Evolutionary conservation across 1,140 invertebrate species (phyloP).

Genomic region (Lutraria rhynchaena): DNA sequence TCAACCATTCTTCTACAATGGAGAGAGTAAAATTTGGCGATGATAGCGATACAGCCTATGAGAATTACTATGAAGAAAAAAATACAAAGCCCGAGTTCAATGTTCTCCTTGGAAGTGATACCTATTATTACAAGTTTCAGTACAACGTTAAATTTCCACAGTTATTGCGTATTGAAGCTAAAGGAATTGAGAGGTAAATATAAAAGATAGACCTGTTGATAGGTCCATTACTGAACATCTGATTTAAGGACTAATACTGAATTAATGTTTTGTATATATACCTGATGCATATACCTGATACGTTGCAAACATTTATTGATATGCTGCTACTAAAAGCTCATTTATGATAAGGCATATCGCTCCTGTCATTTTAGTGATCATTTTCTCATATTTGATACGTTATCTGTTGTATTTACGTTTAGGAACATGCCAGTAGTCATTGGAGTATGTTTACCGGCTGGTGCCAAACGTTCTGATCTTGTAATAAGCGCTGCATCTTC

Average conservation of each 20-base stretch:
- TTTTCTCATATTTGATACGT: too few species aligned
- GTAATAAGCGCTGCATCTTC: not conserved
- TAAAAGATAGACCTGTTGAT: too few species aligned
- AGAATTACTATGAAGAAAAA: not conserved
- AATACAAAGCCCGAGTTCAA: not conserved
- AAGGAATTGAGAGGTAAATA: not conserved
- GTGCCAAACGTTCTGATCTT: not conserved
- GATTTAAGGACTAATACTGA: too few species aligned
- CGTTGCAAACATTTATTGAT: too few species aligned
- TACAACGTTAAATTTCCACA: not conserved
- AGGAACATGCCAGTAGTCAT: not conserved
- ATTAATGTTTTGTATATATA: too few species aligned
- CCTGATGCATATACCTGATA: too few species aligned
- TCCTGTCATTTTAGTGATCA: too few species aligned
- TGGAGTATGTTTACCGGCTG: slow-evolving; percentile 1
- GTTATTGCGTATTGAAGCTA: not conserved
- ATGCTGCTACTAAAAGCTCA: too few species aligned
- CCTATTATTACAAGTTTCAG: slow-evolving; percentile 5
- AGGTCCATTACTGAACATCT: too few species aligned
- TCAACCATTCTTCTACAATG: not conserved
- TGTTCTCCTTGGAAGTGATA: not conserved
- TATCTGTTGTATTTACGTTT: too few species aligned
- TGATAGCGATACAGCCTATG: not conserved
- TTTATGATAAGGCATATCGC: too few species aligned
- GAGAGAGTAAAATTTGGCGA: not conserved